phyloP scores from a whole-genome alignment of 2,797 vertebrate genomes.

The Alca torda region DNA sequence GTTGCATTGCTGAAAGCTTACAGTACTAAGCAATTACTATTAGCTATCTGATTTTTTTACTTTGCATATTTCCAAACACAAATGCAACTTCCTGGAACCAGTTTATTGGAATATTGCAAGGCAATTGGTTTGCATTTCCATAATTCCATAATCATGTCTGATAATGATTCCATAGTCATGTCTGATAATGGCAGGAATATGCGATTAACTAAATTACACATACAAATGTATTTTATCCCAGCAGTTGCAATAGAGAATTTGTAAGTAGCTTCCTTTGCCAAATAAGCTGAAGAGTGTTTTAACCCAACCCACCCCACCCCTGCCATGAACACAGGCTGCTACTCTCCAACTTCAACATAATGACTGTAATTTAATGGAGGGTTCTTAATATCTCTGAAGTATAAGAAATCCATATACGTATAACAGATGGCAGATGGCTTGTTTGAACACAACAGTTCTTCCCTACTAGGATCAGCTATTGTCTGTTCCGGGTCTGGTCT shows the following conservation, averaged over 20 bases:
- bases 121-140: neutral
- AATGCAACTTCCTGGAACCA: neutral
- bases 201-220: neutral
- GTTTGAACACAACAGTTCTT: constrained; percentile 20
- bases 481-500: neutral
- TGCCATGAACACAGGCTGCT: neutral
- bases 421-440: constrained; percentile 40
- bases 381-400: neutral
- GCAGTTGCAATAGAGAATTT: neutral
- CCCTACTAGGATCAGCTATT: neutral
- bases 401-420: neutral
- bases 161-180: neutral
- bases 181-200: neutral
- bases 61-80: neutral
- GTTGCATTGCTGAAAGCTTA: neutral
- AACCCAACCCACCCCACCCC: neutral
- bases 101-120: neutral
- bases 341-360: neutral
- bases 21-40: neutral
- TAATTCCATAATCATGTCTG: neutral
- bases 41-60: neutral
- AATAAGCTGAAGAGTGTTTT: neutral
- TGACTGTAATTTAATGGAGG: neutral
- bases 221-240: neutral
- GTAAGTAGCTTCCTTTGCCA: neutral